Percentiles rank a stretch among this genome's conserved stretches.
Evolutionary conservation across 2,113 vertebrate genomes (phyloP).

Genomic region (Paratilapia polleni): DNA sequence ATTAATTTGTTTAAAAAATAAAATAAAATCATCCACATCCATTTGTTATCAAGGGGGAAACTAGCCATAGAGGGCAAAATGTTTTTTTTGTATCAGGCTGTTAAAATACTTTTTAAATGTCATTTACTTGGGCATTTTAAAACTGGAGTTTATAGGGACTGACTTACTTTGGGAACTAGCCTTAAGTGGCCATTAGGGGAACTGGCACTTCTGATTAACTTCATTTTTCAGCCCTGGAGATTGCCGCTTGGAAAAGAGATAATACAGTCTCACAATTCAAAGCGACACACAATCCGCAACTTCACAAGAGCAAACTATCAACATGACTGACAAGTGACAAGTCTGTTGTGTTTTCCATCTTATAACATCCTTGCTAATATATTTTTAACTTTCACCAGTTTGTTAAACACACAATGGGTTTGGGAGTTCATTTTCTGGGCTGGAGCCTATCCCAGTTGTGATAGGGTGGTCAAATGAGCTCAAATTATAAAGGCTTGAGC

Average conservation of each 20-base stretch:
- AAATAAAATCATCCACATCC: neutral
- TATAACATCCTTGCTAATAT: neutral
- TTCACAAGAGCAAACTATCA: neutral
- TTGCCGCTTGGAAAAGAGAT: neutral
- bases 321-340: neutral
- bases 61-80: too few species aligned
- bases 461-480: neutral
- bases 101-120: neutral
- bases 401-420: rapidly evolving
- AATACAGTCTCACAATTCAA: neutral
- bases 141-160: rapidly evolving
- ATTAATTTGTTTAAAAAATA: too few species aligned
- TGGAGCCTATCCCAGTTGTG: neutral
- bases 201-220: neutral
- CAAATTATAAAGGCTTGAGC: neutral
- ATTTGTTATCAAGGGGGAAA: neutral
- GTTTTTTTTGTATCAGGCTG: too few species aligned
- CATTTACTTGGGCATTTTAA: neutral
- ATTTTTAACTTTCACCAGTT: neutral
- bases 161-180: neutral
- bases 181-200: neutral
- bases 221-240: neutral
- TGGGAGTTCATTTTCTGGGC: rapidly evolving
- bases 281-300: neutral
- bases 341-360: rapidly evolving